Evolutionary conservation across 1,140 invertebrate species (phyloP).

Genomic region (Portunus trituberculatus): DNA sequence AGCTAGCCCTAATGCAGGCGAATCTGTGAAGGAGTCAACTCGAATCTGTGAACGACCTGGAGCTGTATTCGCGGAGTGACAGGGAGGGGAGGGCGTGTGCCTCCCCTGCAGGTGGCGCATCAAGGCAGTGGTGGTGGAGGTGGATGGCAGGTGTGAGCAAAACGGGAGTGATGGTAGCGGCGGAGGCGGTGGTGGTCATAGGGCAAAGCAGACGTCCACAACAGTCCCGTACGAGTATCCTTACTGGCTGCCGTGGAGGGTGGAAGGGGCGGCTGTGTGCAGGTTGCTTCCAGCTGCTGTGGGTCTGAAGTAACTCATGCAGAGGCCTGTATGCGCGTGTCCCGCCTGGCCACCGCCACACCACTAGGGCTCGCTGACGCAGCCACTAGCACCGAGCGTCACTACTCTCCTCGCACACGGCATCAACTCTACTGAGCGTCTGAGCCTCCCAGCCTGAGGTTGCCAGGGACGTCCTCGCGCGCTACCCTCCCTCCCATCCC

Average conservation of each 20-base stretch:
- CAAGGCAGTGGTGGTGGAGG: background rate
- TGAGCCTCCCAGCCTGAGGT: background rate
- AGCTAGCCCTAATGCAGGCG: background rate
- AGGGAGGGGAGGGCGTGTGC: background rate
- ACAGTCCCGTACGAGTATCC: background rate
- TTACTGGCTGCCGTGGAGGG: conserved; percentile 8
- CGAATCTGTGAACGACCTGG: too few species aligned
- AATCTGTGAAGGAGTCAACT: background rate
- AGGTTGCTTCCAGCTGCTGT: background rate
- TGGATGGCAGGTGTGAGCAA: background rate
- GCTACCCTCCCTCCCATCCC: background rate
- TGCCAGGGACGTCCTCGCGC: conserved; percentile 6
- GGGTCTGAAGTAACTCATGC: background rate
- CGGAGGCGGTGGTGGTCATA: background rate
- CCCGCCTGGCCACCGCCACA: background rate
- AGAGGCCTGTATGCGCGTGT: background rate
- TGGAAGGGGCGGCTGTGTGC: background rate
- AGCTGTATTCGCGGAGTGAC: too few species aligned
- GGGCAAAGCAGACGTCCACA: background rate
- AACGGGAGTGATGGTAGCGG: background rate
- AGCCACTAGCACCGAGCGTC: background rate
- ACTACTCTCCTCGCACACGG: background rate
- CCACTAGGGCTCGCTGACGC: conserved; percentile 6
- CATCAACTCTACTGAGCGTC: background rate
- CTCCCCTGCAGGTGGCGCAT: background rate